A percentile compares a stretch with the other conserved stretches of the same genome.
Conservation (phyloP, 2,113 vertebrate genomes). For the Plectropomus leopardus region DNA sequence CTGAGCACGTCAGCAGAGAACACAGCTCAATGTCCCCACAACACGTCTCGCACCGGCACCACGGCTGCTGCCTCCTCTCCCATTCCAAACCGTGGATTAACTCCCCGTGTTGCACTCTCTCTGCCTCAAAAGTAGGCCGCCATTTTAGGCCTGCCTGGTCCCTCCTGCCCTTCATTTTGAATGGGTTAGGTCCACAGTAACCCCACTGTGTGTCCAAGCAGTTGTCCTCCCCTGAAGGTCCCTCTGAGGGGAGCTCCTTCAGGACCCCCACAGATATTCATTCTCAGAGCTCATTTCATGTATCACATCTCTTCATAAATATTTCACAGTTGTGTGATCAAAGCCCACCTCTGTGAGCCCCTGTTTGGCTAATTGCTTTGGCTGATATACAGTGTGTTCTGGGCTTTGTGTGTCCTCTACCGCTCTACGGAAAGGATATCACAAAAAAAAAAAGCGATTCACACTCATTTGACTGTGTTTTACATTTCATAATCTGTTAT, state of each 20-base stretch:
- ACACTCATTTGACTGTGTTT: background rate
- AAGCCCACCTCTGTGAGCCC: slow-evolving; percentile 69
- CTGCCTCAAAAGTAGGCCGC: slow-evolving; percentile 51
- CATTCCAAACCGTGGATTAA: slow-evolving; percentile 54
- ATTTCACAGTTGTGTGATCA: slow-evolving; percentile 80
- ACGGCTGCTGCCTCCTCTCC: slow-evolving; percentile 20
- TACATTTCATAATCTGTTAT: background rate
- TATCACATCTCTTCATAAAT: slow-evolving; percentile 77
- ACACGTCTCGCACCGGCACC: slow-evolving; percentile 6
- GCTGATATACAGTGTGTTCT: slow-evolving; percentile 43
- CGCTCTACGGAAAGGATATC: background rate
- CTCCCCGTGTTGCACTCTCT: slow-evolving; percentile 34
- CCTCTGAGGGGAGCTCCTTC: slow-evolving; percentile 45
- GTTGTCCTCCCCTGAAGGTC: slow-evolving; percentile 63
- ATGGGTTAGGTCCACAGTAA: slow-evolving; percentile 30
- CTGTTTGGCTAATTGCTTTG: slow-evolving; percentile 73
- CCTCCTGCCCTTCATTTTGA: slow-evolving; percentile 67
- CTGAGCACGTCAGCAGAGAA: slow-evolving; percentile 64
- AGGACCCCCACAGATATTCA: slow-evolving; percentile 64
- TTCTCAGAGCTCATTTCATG: slow-evolving; percentile 76
- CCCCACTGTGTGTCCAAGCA: slow-evolving; percentile 58
- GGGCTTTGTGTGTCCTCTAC: slow-evolving; percentile 30
- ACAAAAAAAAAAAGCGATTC: background rate
- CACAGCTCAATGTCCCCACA: slow-evolving; percentile 36
- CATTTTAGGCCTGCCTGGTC: slow-evolving; percentile 59